These are phyloP conservation scores for Cheilosia variabilis DNA, from an alignment of 2,888 invertebrate species.

Conservation along the genomic window DNA sequence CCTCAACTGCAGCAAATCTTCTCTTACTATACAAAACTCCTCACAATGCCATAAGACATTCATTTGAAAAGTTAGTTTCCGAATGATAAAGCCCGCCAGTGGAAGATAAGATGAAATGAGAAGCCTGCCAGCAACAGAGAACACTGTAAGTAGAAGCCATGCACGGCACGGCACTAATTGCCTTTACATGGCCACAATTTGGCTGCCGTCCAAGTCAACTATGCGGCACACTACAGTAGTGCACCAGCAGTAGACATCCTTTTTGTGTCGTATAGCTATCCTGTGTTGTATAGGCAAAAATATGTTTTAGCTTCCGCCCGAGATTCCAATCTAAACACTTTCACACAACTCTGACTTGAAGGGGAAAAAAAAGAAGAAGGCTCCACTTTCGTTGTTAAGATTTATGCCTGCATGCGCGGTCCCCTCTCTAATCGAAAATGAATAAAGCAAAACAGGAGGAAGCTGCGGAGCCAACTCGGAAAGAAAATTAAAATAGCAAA, in stretches of 20 bases:
- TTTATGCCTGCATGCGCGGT: conserved; percentile 57
- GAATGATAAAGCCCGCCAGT: conserved; percentile 39
- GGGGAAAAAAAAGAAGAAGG: conserved; percentile 1
- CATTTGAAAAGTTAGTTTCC: conserved; percentile 61
- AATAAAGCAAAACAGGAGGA: conserved; percentile 64
- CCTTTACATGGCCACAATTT: conserved; percentile 67
- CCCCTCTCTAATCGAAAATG: conserved; percentile 59
- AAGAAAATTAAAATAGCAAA: conserved; percentile 65
- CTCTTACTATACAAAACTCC: conserved; percentile 27
- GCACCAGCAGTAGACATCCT: conserved; percentile 20
- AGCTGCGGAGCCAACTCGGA: conserved; percentile 12
- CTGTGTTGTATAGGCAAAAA: conserved; percentile 3
- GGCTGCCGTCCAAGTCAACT: conserved; percentile 68
- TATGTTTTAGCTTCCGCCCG: conserved; percentile 54
- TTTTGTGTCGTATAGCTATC: neutral
- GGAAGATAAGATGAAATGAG: conserved; percentile 44
- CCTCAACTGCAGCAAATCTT: conserved; percentile 41
- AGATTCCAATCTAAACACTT: conserved; percentile 68
- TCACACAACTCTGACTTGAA: conserved; percentile 53
- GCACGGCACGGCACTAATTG: conserved; percentile 69
- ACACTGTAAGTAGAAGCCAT: conserved; percentile 50
- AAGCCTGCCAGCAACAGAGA: conserved; percentile 49
- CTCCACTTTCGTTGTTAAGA: conserved; percentile 47
- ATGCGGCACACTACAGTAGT: conserved; percentile 24
- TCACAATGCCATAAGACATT: conserved; percentile 56